Evolutionary conservation across 2,888 invertebrate species (phyloP), one percentile per base, ranked within the genome.

Genomic region (Clistopyga incitator): DNA sequence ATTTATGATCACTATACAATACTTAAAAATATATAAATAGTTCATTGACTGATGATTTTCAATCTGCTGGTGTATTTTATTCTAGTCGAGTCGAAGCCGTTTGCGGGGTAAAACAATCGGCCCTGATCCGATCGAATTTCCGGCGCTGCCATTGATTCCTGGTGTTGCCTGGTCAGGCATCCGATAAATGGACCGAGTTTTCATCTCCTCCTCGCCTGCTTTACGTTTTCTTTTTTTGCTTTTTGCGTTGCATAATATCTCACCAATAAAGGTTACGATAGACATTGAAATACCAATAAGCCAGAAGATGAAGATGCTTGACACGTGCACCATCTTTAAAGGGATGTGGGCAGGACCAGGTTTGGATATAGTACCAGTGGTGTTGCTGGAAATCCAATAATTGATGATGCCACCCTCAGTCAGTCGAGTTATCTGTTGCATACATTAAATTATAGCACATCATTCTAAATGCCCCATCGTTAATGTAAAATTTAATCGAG

Each of bases 51-150:
- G 0, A 34, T 6, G 8, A 34, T 34, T 4, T 6, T 34, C 4
- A 6, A 34, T 34, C n/a, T n/a, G n/a, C n/a, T n/a, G n/a, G n/a
- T n/a, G n/a, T n/a, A n/a, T n/a, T n/a, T n/a, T n/a, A n/a, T n/a
- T n/a, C n/a, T n/a, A n/a, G n/a, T 38, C 10, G 38, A 38, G 8
- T 47, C 47, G n/a, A 47, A 47, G 47, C 47, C 15, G 47, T 47
- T n/a, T 11, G 47, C 23, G 20, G n/a, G 20, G 23, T 20, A 20
- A 10, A 2, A 23, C 1, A 54, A 23, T 54, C 23, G 54, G 3
- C 20, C 18, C 20, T 65, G 76, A 65, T 25, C 65, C 50, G 52
- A 75, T 52, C 50, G 75, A 75, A 75, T 75, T 76, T 65, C 38
- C 65, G 52, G 15, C 3, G 15, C 64, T 38, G 34, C 23, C 15